A percentile compares a stretch with the other conserved stretches of the same genome.
These are phyloP conservation scores for Kryptopterus vitreolus DNA, from an alignment of 2,797 vertebrate genomes.

Conservation along the genomic window DNA sequence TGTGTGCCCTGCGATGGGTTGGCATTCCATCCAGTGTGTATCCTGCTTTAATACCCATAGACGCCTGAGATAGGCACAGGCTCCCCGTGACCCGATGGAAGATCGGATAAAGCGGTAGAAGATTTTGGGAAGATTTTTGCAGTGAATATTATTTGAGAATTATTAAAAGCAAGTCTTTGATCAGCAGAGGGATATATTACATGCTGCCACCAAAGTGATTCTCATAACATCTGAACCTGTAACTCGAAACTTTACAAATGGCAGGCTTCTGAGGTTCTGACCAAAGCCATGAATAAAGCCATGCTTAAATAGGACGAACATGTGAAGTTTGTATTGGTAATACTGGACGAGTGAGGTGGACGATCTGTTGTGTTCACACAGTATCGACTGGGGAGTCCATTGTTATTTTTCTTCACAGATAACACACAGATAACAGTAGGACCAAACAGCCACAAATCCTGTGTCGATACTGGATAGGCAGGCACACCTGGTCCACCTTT, in stretches of 20 bases:
- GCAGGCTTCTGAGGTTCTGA: neutral
- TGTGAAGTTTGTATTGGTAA: neutral
- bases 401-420: conserved; percentile 33
- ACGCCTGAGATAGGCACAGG: too few relatives aligned
- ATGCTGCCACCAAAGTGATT: neutral
- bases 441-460: conserved; percentile 38
- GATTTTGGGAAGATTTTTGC: neutral
- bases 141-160: neutral
- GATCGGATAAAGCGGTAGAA: too few relatives aligned
- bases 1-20: too few relatives aligned
- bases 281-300: neutral
- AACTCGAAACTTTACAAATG: neutral
- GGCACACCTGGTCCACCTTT: conserved; percentile 33
- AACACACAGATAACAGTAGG: conserved; percentile 47
- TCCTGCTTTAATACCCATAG: too few relatives aligned
- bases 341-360: neutral
- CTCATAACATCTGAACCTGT: neutral
- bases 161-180: too few relatives aligned
- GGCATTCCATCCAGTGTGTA: too few relatives aligned
- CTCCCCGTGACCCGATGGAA: too few relatives aligned
- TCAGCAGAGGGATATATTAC: too few relatives aligned
- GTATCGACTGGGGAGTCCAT: conserved; percentile 26
- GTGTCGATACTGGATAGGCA: conserved; percentile 45
- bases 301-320: neutral
- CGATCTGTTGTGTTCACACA: conserved; percentile 18